phyloP scores from a whole-genome alignment of 23 tunicate species.

The Styela clava region DNA sequence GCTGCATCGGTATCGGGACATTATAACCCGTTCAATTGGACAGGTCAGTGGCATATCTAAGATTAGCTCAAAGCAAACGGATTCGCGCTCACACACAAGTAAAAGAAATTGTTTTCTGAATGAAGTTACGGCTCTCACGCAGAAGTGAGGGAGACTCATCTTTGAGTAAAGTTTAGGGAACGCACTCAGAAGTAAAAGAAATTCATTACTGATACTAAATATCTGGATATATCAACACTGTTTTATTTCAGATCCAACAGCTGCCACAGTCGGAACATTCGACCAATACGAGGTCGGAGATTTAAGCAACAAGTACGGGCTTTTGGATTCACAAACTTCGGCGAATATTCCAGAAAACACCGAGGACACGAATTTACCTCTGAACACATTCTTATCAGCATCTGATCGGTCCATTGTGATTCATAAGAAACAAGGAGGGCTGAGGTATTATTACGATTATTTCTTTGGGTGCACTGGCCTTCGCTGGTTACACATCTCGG shows the following conservation, averaged over 20 bases:
- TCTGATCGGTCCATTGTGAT: slow-evolving; percentile 63
- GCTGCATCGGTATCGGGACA: slow-evolving; percentile 30
- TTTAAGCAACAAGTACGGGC: slow-evolving; percentile 51
- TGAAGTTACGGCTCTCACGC: too few species aligned
- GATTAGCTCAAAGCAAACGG: too few species aligned
- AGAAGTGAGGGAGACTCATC: too few species aligned
- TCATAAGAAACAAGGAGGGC: slow-evolving; percentile 19
- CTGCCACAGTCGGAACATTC: slow-evolving; percentile 17
- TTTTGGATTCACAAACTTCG: slow-evolving; percentile 12
- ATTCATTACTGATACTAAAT: too few species aligned
- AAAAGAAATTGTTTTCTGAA: too few species aligned
- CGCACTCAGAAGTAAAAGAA: too few species aligned
- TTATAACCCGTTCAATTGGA: slow-evolving; percentile 40
- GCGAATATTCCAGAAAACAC: slow-evolving; percentile 16
- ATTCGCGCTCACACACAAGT: too few species aligned
- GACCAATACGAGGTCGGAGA: slow-evolving; percentile 78
- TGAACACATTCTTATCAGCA: slow-evolving; percentile 34
- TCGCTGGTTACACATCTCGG: neutral
- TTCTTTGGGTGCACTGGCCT: too few species aligned
- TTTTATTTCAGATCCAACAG: neutral
- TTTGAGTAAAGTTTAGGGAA: too few species aligned
- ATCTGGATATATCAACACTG: too few species aligned
- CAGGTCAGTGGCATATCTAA: slow-evolving; percentile 23
- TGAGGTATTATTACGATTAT: slow-evolving; percentile 14
- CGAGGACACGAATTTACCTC: slow-evolving; percentile 45